Evolutionary conservation across 1,140 invertebrate genomes (phyloP).

Genomic region (Aphis craccivora): DNA sequence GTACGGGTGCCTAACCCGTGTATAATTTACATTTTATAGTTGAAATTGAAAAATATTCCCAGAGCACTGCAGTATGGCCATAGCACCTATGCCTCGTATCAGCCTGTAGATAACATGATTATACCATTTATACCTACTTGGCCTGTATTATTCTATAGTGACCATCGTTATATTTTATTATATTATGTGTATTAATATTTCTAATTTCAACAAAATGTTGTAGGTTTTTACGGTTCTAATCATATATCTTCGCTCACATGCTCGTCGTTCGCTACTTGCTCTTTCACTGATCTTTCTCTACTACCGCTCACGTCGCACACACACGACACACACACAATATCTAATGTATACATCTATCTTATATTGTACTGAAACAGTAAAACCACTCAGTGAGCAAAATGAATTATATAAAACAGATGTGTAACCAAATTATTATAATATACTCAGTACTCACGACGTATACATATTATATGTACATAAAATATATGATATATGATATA

Average conservation of each 20-base stretch:
- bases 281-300: too few relatives aligned
- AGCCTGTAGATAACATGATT: neutral
- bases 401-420: conserved; percentile 27
- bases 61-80: neutral
- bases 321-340: neutral
- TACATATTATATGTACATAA: too few relatives aligned
- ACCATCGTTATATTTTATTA: neutral
- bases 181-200: neutral
- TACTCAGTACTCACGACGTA: neutral
- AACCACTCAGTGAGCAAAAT: neutral
- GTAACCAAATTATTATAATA: neutral
- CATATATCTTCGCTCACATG: neutral
- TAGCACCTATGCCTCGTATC: neutral
- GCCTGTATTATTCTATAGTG: neutral
- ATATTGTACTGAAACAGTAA: neutral
- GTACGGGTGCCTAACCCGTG: neutral
- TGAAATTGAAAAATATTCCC: neutral
- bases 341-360: neutral
- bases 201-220: neutral
- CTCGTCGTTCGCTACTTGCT: too few relatives aligned
- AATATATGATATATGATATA: neutral
- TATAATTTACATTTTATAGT: neutral
- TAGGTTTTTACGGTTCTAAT: neutral
- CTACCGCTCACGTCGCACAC: too few relatives aligned
- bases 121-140: neutral